A percentile compares a stretch with the other conserved stretches of the same genome.
Evolutionary conservation across 2,888 invertebrate genomes (phyloP).

Genomic region (Auanema sp.): DNA sequence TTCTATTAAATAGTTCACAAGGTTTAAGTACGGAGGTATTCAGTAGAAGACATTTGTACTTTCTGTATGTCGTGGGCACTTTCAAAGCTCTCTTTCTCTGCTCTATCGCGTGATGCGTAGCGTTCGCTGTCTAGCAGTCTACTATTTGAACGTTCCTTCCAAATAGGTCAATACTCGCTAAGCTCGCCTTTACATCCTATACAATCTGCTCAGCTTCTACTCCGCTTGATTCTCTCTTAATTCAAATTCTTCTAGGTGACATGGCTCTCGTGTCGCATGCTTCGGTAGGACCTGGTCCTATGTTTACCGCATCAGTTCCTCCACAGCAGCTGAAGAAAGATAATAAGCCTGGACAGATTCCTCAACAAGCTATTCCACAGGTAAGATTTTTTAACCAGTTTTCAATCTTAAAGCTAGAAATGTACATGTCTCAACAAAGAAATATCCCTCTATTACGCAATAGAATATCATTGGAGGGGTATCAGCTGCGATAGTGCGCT

Average conservation of each 20-base stretch:
- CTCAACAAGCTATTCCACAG: constrained; percentile 15
- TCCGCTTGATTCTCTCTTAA: constrained; percentile 2
- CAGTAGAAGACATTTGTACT: too few species aligned
- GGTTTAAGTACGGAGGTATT: too few species aligned
- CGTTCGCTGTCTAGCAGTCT: neutral
- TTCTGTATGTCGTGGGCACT: too few species aligned
- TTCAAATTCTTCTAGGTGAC: constrained; percentile 32
- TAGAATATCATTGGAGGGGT: too few species aligned
- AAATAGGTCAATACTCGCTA: neutral
- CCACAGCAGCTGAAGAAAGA: constrained; percentile 23
- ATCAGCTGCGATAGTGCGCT: too few species aligned
- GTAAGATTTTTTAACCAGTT: constrained; percentile 10
- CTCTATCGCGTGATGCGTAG: too few species aligned
- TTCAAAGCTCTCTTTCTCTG: too few species aligned
- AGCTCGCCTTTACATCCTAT: too few species aligned
- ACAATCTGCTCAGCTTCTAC: neutral
- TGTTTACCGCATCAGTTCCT: constrained; percentile 30
- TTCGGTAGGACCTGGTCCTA: constrained; percentile 33
- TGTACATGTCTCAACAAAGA: too few species aligned
- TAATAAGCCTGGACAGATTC: constrained; percentile 24
- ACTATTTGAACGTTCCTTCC: neutral
- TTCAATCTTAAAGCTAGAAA: neutral
- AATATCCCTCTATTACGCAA: too few species aligned
- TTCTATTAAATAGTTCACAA: too few species aligned
- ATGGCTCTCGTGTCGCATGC: constrained; percentile 46